Percentiles rank a stretch among this genome's conserved stretches.
Conservation (phyloP, 37 sponge, comb jelly and placozoan species). For the Theonella swinhoei region DNA sequence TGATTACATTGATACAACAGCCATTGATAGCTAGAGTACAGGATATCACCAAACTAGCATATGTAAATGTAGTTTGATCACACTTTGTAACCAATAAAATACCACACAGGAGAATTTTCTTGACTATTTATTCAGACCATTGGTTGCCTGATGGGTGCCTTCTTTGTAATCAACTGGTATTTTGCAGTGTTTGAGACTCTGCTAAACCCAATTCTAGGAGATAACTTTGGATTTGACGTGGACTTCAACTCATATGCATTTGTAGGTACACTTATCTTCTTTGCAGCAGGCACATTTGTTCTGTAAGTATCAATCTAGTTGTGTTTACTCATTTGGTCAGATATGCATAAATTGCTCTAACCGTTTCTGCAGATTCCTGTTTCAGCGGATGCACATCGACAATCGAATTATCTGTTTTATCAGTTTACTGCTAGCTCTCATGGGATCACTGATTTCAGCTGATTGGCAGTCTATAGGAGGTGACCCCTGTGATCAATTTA, state of each 20-base stretch:
- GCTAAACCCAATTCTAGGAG: slow-evolving; percentile 43
- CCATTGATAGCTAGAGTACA: too few species aligned
- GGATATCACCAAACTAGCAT: too few species aligned
- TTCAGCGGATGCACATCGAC: slow-evolving; percentile 21
- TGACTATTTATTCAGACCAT: too few species aligned
- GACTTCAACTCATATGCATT: slow-evolving; percentile 37
- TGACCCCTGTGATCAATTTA: slow-evolving; percentile 59
- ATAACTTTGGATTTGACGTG: slow-evolving; percentile 43
- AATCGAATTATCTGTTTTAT: slow-evolving; percentile 19
- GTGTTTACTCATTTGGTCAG: not conserved
- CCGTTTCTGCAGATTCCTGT: slow-evolving; percentile 1
- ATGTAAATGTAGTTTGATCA: too few species aligned
- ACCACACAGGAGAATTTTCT: too few species aligned
- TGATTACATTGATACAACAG: too few species aligned
- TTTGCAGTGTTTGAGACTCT: slow-evolving; percentile 45
- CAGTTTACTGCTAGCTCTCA: not conserved
- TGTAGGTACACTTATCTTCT: not conserved
- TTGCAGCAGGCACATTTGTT: not conserved
- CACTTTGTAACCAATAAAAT: too few species aligned
- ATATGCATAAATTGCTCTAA: too few species aligned
- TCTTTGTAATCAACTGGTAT: slow-evolving; percentile 23
- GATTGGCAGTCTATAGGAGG: slow-evolving; percentile 66
- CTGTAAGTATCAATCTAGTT: slow-evolving; percentile 26
- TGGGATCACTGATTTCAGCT: slow-evolving; percentile 1
- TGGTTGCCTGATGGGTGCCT: slow-evolving; percentile 9